Base-by-base conservation (phyloP, 1,140 invertebrate genomes). In the Euglossa dilemma region DNA sequence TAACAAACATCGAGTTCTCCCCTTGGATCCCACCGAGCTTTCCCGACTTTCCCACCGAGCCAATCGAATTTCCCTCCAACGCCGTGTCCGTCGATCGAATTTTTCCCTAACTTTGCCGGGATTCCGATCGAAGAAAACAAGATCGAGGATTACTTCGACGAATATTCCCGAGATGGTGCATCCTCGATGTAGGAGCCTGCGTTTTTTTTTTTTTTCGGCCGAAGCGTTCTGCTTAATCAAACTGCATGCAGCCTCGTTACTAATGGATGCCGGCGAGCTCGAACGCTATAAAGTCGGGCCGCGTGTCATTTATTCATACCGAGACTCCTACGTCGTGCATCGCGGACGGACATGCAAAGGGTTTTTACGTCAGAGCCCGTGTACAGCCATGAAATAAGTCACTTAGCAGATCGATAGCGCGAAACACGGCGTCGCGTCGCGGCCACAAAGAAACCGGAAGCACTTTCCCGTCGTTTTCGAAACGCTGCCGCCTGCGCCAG, bases 271-370 rank as follows among this genome's bases (percentile, higher is more conserved):
- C 52, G 72, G 73, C 43, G 20, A 47, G 52, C 80, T 57, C 61
- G 80, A 76, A 76, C 23, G 80, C 73, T 75, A 76, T 76, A 82
- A 82, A 76, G 72, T 57, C 67, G 63, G 43, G 63, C 63, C 36
- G 80, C 63, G 59, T 76, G 63, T 76, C 72, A 82, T 67, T 82
- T 76, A 82, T 82, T 82, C 80, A 81, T 81, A 66, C 52, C 54
- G 52, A 36, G 28, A 18, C 72, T 74, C 28, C 43, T 76, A 57
- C 63, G 63, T 64, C 25, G 80, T 66, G 73, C 80, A 67, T n/a
- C 52, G 72, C 52, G 25, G 16, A 76, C 52, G 52, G 80, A 76
- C 80, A 76, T 82, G 73, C 73, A 76, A 76, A 76, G 64, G 25
- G 80, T 76, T 82, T 76, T 82, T 76, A 82, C 73, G 73, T 82